Conservation (phyloP, 2,113 vertebrate genomes). For the Hemiprocne comata region DNA sequence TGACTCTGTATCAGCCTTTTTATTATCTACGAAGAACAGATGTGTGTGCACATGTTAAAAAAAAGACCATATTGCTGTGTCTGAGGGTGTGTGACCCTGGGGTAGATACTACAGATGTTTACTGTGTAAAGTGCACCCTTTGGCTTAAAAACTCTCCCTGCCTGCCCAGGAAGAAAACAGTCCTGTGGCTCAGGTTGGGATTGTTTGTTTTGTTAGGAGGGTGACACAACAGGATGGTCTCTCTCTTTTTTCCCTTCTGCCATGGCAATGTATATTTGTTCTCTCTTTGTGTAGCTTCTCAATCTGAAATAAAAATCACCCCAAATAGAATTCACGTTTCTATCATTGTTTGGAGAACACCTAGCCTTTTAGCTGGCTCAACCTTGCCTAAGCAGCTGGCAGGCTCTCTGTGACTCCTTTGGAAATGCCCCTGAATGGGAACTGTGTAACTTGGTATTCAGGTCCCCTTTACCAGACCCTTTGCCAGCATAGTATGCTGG, state of each 20-base stretch:
- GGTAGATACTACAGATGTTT: neutral
- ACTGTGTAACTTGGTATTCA: neutral
- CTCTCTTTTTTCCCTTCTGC: neutral
- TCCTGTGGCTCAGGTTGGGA: neutral
- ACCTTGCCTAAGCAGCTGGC: neutral
- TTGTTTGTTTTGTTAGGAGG: neutral
- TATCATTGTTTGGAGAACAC: neutral
- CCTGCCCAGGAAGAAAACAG: neutral
- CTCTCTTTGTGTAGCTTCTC: slow-evolving; percentile 37
- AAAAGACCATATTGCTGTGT: neutral
- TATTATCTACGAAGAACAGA: neutral
- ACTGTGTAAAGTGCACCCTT: neutral
- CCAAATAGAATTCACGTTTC: neutral
- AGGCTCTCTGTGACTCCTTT: neutral
- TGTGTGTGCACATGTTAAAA: neutral
- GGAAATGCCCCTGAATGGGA: neutral
- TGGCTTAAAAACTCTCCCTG: neutral
- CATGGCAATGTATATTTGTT: slow-evolving; percentile 5
- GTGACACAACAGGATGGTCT: neutral
- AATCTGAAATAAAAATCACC: slow-evolving; percentile 58
- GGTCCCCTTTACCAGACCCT: neutral
- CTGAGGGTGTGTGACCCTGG: neutral
- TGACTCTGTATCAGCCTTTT: slow-evolving; percentile 5
- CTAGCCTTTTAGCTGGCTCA: neutral
- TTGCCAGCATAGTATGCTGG: neutral